phyloP scores from a whole-genome alignment of 1,140 invertebrate species.

The Drosophila ficusphila region DNA sequence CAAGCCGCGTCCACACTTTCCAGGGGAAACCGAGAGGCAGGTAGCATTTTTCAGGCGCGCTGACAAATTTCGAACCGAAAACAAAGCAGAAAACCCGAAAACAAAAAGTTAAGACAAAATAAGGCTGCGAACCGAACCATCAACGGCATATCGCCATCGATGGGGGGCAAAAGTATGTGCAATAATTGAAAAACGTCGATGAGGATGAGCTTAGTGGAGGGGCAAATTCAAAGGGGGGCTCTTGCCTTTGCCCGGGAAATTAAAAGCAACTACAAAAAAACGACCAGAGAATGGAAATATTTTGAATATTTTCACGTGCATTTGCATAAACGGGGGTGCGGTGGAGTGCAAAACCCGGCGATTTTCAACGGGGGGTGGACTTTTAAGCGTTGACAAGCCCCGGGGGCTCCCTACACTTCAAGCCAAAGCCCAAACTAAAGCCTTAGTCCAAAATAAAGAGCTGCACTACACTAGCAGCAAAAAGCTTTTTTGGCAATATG shows the following conservation, averaged over 20 bases:
- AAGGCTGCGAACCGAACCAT: conserved; percentile 27
- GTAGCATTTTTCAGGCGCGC: conserved; percentile 69
- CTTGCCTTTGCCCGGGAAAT: conserved; percentile 42
- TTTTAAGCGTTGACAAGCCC: conserved; percentile 48
- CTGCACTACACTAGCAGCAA: conserved; percentile 43
- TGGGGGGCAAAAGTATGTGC: conserved; percentile 68
- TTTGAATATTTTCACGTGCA: conserved; percentile 82
- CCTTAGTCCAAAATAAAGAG: conserved; percentile 17
- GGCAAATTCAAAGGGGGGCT: background rate
- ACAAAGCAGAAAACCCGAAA: conserved; percentile 52
- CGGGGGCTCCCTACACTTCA: conserved; percentile 55
- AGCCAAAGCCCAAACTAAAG: conserved; percentile 38
- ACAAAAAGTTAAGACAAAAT: conserved; percentile 32
- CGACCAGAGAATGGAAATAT: conserved; percentile 58
- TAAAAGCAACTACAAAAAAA: conserved; percentile 56
- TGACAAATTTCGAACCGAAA: conserved; percentile 75
- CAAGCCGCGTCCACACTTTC: conserved; percentile 4
- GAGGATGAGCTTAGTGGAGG: conserved; percentile 3
- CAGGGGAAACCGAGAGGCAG: background rate
- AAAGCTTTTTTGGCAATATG: conserved; percentile 80
- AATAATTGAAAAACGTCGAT: conserved; percentile 77
- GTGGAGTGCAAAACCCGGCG: background rate
- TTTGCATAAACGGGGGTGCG: conserved; percentile 62
- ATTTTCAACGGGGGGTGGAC: background rate
- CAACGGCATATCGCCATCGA: conserved; percentile 32